Evolutionary conservation across 2,113 vertebrate species (phyloP), one percentile per base, ranked within the genome.

Genomic region (Glaucomys volans): DNA sequence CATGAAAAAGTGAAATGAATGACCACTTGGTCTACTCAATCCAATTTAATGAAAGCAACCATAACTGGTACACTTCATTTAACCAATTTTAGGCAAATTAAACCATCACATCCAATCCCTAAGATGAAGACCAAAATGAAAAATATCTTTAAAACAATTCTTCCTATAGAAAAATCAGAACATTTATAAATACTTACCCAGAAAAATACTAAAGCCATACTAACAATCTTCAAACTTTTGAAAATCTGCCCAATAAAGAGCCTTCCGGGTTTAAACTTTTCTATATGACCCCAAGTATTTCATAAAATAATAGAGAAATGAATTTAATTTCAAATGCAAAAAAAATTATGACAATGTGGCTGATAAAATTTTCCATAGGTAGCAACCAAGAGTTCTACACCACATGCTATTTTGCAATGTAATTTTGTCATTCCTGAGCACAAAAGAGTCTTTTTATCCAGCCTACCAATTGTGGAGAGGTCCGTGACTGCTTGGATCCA

Each of bases 291-390:
- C 44, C 82, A 77, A 52, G 6, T 88, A 64, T 88, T 90, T 80
- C 28, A 71, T 64, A 94, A 82, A 40, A 90, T 82, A 67, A 91
- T 50, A 82, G 5, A 64, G 16, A 93, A 79, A 66, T 94, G 9
- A 86, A 71, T 82, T 91, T 88, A 62, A 87, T 66, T 37, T 95
- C 40, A 93, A 93, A 74, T 47, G 54, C 40, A 57, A 85, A 59
- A 87, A 87, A 92, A 44, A 40, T 8, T 67, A 13, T 35, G 37
- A 71, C 28, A 89, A 52, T 40, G 13, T 62, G n/a, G 4, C 54
- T 77, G 11, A 62, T 44, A 18, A 83, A 71, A 66, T 52, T 90
- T 82, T 82, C 26, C 44, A 75, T 57, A 71, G 74, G 75, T 92
- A 35, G 3, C 6, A 20, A 16, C n/a, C 69, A 40, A 7, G 72